phyloP scores from a whole-genome alignment of 2,888 invertebrate genomes.

The Acleris laterana region DNA sequence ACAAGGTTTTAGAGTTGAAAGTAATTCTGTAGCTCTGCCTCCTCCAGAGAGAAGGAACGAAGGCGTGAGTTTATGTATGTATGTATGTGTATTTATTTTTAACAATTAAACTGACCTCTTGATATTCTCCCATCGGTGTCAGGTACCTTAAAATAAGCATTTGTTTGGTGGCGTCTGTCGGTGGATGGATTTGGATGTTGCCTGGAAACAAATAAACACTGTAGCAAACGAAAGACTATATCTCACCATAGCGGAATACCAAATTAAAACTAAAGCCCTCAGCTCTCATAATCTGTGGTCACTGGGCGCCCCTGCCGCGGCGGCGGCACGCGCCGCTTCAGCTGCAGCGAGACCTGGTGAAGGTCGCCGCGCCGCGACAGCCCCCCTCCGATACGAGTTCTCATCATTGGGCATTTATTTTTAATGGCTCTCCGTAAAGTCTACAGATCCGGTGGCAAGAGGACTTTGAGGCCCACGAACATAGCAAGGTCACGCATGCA shows the following conservation, averaged over 20 bases:
- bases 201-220: constrained; percentile 55
- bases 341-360: neutral
- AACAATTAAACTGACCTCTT: constrained; percentile 86
- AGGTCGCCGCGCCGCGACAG: neutral
- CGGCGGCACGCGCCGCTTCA: neutral
- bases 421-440: neutral
- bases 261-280: neutral
- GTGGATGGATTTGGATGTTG: constrained; percentile 94
- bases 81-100: too few species aligned
- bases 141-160: constrained; percentile 96
- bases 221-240: neutral
- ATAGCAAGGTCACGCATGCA: too few species aligned
- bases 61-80: too few species aligned
- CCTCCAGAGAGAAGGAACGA: too few species aligned
- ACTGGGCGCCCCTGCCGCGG: neutral
- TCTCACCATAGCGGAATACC: neutral
- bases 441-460: too few species aligned
- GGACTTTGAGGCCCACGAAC: too few species aligned
- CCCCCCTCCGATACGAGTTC: neutral
- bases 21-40: too few species aligned
- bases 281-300: constrained; percentile 12
- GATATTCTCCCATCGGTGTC: constrained; percentile 99
- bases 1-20: too few species aligned
- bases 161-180: constrained; percentile 94
- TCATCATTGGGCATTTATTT: neutral